Evolutionary conservation across 1,140 invertebrate genomes (phyloP), one percentile per base, ranked within the genome.

Genomic region (Atopsyche davidsoni): DNA sequence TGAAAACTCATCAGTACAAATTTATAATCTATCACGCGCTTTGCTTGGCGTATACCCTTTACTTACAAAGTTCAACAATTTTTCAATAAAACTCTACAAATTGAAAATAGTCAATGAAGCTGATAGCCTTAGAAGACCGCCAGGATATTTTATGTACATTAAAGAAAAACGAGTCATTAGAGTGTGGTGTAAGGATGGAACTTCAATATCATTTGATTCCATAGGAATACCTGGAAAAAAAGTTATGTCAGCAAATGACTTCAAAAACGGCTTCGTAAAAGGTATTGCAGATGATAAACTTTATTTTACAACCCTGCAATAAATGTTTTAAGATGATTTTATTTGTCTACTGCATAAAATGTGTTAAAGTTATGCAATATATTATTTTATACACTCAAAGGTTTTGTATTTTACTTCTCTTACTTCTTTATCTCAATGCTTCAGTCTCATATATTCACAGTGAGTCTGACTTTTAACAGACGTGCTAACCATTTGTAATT

Each of bases 1-100:
- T 2, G 60, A 72, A 40, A 81, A 80, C 70, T 75, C 66, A 21
- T 75, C 83, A 0, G 61, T 57, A 45, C 60, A 82, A 59, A 62
- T 88, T 13, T 85, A 81, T 59, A 76, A 86, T 62, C 69, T 83
- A 22, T 72, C 82, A 59, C 69, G 85, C 59, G 83, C 83, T 3
- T 64, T 88, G 40, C 74, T 73, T 58, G 78, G 81, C 18, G 60
- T 86, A 17, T 80, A 80, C 61, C 66, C 76, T 4, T 63, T 87
- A 24, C 75, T 66, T 19, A 80, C 85, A 31, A 76, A 60, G 45
- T 85, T 79, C 64, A 66, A 72, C 50, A 66, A 72, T 11, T 72
- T 69, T 55, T 64, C 62, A 38, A 57, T 56, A 60, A 48, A 43
- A 22, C 31, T 49, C 45, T 21, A 46, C 55, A 59, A 61, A 55